Percentiles rank a stretch among this genome's conserved stretches.
phyloP scores from a whole-genome alignment of 2,888 invertebrate genomes.

The Tipula unca region DNA sequence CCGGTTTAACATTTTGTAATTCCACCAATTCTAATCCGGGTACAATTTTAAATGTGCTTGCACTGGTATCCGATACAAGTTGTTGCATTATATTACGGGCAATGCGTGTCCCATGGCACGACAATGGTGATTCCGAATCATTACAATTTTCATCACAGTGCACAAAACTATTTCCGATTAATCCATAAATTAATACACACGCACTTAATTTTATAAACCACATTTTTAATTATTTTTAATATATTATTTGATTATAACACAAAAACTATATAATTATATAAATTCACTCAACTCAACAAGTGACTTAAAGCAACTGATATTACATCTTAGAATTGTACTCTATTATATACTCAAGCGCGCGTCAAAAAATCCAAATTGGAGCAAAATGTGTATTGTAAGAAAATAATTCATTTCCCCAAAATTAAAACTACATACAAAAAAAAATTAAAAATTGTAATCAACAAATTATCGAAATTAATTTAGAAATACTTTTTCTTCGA shows the following conservation, averaged over 20 bases:
- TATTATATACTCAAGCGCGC: neutral
- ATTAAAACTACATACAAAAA: neutral
- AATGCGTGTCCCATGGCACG: constrained; percentile 46
- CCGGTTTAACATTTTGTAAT: constrained; percentile 40
- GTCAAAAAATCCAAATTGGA: neutral
- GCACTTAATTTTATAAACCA: neutral
- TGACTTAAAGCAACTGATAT: neutral
- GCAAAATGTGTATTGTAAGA: neutral
- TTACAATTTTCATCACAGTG: constrained; percentile 27
- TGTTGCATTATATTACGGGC: constrained; percentile 47
- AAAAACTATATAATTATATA: constrained; percentile 9
- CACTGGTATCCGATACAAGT: constrained; percentile 42
- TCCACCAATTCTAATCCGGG: constrained; percentile 39
- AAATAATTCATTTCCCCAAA: constrained; percentile 14
- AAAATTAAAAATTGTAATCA: neutral
- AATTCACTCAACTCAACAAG: neutral
- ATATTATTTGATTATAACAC: neutral
- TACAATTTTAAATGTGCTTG: constrained; percentile 33
- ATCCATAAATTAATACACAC: neutral
- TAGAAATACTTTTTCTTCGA: neutral
- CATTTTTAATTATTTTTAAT: neutral
- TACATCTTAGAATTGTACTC: neutral
- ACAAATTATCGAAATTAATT: neutral
- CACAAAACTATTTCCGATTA: neutral
- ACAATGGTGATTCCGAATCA: constrained; percentile 37